These are phyloP conservation scores for Nothoprocta perdicaria DNA, from an alignment of 2,113 vertebrate genomes.

Conservation along the genomic window DNA sequence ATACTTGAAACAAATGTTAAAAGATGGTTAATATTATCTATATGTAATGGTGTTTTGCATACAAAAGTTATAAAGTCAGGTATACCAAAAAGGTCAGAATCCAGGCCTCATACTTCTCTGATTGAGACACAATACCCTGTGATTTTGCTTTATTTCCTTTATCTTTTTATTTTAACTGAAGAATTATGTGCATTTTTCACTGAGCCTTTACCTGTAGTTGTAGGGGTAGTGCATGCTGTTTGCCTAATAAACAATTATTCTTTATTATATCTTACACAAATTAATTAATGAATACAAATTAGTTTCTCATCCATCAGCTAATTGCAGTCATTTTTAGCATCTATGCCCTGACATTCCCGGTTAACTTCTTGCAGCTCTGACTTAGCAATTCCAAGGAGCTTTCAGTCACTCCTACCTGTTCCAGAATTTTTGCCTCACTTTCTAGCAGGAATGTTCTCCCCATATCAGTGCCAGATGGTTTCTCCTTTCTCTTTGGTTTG, in stretches of 20 bases:
- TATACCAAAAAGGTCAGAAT: not conserved
- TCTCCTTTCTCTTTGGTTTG: conserved; percentile 2
- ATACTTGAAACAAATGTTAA: not conserved
- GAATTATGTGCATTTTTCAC: not conserved
- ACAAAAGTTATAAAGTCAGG: not conserved
- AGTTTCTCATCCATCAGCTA: not conserved
- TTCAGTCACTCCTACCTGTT: not conserved
- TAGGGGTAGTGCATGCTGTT: not conserved
- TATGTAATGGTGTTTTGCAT: not conserved
- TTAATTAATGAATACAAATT: not conserved
- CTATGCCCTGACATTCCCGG: not conserved
- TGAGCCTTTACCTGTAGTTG: not conserved
- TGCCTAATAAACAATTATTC: not conserved
- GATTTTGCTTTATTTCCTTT: not conserved
- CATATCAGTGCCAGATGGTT: not conserved
- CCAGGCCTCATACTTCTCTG: not conserved
- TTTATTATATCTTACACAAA: not conserved
- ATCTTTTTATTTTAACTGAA: not conserved
- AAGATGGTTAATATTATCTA: not conserved
- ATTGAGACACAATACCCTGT: not conserved
- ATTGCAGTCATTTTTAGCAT: not conserved
- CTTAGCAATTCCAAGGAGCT: not conserved
- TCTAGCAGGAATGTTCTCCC: fast-evolving
- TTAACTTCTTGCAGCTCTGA: not conserved
- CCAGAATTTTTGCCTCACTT: not conserved